A percentile compares a stretch with the other conserved stretches of the same genome.
Conservation (phyloP, 53 echinoderm and acorn worm species). For the Actinopyga echinites region DNA sequence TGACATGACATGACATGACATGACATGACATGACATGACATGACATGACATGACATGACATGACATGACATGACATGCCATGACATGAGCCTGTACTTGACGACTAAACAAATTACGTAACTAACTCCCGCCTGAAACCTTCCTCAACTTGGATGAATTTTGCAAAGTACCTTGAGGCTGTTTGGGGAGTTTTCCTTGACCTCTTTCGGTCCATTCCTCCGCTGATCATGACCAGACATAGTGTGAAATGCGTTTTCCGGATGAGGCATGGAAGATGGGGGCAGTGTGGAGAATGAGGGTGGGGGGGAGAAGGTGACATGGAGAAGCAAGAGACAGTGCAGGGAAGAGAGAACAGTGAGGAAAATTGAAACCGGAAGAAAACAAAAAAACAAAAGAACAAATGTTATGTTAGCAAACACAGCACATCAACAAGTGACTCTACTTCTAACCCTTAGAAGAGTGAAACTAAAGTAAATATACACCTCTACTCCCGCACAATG, state of each 20-base stretch:
- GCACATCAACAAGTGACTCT: background rate
- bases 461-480: too few species aligned
- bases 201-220: conserved; percentile 97
- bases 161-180: conserved; percentile 83
- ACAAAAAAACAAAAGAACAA: conserved; percentile 3
- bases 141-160: too few species aligned
- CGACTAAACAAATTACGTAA: too few species aligned
- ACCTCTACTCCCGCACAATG: too few species aligned
- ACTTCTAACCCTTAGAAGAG: too few species aligned
- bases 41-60: background rate
- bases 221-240: conserved; percentile 42
- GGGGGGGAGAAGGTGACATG: background rate
- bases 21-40: too few species aligned
- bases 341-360: background rate
- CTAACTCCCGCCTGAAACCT: too few species aligned
- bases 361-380: background rate
- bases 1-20: too few species aligned
- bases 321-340: conserved; percentile 30
- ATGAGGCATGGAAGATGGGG: conserved; percentile 13
- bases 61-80: background rate
- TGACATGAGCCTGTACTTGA: background rate
- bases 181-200: conserved; percentile 87
- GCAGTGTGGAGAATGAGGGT: background rate
- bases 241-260: background rate
- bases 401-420: conserved; percentile 6